Percentiles rank a stretch among this genome's conserved stretches.
These are phyloP conservation scores for Catharus bicknelli DNA, from an alignment of 2,113 vertebrate genomes.

Conservation along the genomic window DNA sequence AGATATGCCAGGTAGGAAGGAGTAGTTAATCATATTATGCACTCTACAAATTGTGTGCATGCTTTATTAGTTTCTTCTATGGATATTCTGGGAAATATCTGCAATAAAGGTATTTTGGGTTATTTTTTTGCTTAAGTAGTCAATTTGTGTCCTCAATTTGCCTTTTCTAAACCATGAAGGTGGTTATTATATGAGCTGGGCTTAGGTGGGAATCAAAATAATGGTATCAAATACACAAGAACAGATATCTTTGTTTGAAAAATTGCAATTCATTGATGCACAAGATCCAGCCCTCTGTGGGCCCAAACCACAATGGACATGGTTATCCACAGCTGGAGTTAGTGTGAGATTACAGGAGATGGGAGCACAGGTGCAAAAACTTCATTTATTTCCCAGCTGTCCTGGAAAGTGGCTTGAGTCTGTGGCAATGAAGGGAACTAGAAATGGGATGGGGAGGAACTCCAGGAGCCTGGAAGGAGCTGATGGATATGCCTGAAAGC, in stretches of 20 bases:
- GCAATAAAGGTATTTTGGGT: background rate
- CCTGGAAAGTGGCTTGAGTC: background rate
- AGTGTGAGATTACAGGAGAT: background rate
- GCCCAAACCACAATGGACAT: background rate
- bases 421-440: background rate
- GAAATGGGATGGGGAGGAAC: background rate
- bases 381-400: background rate
- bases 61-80: background rate
- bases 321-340: background rate
- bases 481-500: background rate
- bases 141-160: background rate
- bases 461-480: background rate
- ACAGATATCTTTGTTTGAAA: background rate
- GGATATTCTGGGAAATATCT: background rate
- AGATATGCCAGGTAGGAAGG: background rate
- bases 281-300: background rate
- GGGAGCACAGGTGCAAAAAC: background rate
- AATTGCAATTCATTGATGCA: background rate
- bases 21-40: background rate
- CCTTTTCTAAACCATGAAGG: background rate
- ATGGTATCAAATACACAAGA: background rate
- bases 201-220: background rate
- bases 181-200: background rate
- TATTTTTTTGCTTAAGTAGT: background rate
- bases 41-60: background rate